Evolutionary conservation across 1,140 invertebrate genomes (phyloP), one percentile per base, ranked within the genome.

Genomic region (Paracyclopina nana): DNA sequence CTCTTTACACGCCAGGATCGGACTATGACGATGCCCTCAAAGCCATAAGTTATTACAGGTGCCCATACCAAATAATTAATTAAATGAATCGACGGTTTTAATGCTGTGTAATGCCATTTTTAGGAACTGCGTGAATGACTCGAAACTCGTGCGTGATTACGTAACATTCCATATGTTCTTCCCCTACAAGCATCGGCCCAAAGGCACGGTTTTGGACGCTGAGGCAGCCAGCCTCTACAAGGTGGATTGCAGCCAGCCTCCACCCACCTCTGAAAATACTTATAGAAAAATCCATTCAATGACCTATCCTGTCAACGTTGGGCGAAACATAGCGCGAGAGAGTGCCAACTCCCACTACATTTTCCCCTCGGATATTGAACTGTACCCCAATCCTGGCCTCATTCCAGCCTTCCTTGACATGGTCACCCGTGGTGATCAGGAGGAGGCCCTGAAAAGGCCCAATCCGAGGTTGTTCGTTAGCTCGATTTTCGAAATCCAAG

Each of bases 121-220:
- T n/a, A n/a, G n/a, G n/a, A n/a, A n/a, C 57, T 80, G 78, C 57
- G 25, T 25, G 6, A 46, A 46, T 12, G n/a, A 38, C 3, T 50
- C 29, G 11, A 48, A 44, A 14, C 25, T 52, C 2, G 50, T 88
- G 30, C 69, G 72, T 16, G 73, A 81, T 57, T 74, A 72, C 55
- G 78, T 82, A 58, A 83, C 80, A 50, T 87, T 87, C 65, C 82
- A 88, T 63, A 60, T 86, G 27, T 86, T 82, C 66, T 86, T 88
- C 61, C 78, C 78, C 55, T 75, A 76, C 53, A 81, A 82, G 61
- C 78, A 86, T 62, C 22, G 27, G 14, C 56, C 34, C 34, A 38
- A 38, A 38, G 34, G 20, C 14, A 38, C 14, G 20, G 4, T 38
- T 5, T 2, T 38, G 3, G 20, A 38, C n/a, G 2, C 34, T 2